These are phyloP conservation scores for Tachystola acroxantha DNA, from an alignment of 2,888 invertebrate species.

Conservation along the genomic window DNA sequence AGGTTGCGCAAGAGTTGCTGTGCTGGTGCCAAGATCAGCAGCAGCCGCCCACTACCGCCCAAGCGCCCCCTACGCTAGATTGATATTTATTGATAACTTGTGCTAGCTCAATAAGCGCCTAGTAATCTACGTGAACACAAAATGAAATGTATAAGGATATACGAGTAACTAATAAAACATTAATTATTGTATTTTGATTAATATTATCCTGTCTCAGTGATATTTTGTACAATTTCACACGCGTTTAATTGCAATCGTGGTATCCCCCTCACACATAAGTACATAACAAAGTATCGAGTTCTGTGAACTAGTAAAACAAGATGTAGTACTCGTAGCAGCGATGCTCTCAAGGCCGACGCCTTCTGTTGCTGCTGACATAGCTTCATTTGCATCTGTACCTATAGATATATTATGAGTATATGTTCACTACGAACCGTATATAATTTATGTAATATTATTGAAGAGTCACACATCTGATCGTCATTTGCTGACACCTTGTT, in stretches of 20 bases:
- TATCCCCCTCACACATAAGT: neutral
- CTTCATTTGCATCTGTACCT: slow-evolving; percentile 16
- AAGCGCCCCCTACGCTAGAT: slow-evolving; percentile 45
- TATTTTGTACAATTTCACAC: no score
- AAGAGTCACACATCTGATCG: no score
- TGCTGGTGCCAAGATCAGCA: slow-evolving; percentile 53
- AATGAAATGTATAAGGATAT: no score
- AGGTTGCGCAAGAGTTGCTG: slow-evolving; percentile 45
- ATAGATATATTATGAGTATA: neutral
- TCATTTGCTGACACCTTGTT: no score
- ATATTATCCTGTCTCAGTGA: no score
- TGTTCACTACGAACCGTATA: no score
- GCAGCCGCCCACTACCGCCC: slow-evolving; percentile 56
- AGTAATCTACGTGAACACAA: neutral
- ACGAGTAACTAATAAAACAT: no score
- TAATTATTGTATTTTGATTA: no score
- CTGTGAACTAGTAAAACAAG: no score
- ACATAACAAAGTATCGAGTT: slow-evolving; percentile 23
- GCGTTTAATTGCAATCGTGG: no score
- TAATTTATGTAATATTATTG: no score
- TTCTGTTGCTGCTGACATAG: slow-evolving; percentile 20
- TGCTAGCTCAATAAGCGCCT: neutral
- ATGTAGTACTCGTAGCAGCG: slow-evolving; percentile 17
- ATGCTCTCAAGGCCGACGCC: slow-evolving; percentile 33
- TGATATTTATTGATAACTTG: slow-evolving; percentile 6